These are phyloP conservation scores for Muscidifurax raptorellus DNA, from an alignment of 1,140 invertebrate species.

Conservation along the genomic window DNA sequence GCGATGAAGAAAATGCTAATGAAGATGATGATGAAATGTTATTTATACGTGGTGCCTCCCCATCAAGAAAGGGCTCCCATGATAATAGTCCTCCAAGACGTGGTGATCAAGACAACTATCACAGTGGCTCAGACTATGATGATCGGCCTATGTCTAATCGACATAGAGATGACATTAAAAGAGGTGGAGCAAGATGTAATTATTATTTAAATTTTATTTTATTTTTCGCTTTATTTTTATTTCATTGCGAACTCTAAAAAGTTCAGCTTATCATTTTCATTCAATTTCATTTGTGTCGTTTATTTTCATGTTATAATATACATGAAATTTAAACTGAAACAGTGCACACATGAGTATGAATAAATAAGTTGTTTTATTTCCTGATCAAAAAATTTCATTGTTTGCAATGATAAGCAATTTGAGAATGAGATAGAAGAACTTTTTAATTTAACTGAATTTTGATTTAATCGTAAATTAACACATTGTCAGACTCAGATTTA, in stretches of 20 bases:
- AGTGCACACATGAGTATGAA: neutral
- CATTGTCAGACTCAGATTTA: neutral
- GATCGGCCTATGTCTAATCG: constrained; percentile 65
- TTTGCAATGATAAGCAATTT: constrained; percentile 38
- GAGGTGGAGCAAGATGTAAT: constrained; percentile 63
- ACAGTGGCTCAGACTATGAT: constrained; percentile 67
- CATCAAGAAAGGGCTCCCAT: constrained; percentile 66
- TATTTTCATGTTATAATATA: neutral
- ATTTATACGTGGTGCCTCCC: constrained; percentile 84
- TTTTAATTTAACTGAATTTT: neutral
- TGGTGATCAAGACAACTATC: constrained; percentile 69
- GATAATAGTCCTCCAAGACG: constrained; percentile 66
- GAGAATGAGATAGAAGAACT: neutral
- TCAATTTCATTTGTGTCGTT: neutral
- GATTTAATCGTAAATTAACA: neutral
- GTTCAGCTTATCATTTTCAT: constrained; percentile 5
- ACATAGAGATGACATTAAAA: constrained; percentile 69
- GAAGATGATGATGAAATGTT: constrained; percentile 87
- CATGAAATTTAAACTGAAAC: neutral
- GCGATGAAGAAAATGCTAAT: constrained; percentile 76
- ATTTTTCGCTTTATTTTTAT: constrained; percentile 6
- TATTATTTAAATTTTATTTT: constrained; percentile 22
- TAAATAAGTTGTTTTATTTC: neutral
- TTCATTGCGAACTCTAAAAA: constrained; percentile 3
- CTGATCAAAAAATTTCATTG: constrained; percentile 34